These are phyloP conservation scores for Ceuthmochares aereus DNA, from an alignment of 2,113 vertebrate genomes.

Conservation along the genomic window DNA sequence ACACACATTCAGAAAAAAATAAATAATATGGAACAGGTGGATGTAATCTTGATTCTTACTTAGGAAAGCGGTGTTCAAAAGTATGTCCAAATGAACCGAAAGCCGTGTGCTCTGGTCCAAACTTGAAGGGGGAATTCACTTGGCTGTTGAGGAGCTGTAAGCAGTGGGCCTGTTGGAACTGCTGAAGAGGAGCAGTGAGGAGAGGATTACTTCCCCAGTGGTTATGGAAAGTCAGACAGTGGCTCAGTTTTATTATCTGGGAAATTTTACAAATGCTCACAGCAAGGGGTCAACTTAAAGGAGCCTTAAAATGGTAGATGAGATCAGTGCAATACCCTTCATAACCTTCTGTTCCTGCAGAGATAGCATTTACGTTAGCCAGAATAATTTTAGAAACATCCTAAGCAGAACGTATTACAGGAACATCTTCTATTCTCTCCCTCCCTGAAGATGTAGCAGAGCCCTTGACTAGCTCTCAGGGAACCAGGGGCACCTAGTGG, in stretches of 20 bases:
- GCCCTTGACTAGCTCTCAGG: neutral
- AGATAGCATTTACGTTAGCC: neutral
- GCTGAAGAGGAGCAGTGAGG: neutral
- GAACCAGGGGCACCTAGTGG: accelerated
- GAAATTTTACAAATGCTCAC: neutral
- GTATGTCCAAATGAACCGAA: neutral
- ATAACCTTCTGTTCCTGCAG: neutral
- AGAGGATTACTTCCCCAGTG: neutral
- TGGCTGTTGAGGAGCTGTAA: neutral
- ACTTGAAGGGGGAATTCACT: neutral
- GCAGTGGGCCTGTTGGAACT: neutral
- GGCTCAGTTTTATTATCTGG: neutral
- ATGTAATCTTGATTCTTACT: slow-evolving; percentile 26
- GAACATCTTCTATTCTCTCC: neutral
- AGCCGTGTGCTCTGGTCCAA: neutral
- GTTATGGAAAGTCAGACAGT: neutral
- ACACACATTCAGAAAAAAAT: slow-evolving; percentile 6
- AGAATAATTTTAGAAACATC: neutral
- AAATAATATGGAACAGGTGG: slow-evolving; percentile 52
- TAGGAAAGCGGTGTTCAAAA: neutral
- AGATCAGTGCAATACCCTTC: neutral
- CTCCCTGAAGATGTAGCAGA: neutral
- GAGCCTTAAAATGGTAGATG: neutral
- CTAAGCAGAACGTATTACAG: neutral
- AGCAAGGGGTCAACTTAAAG: neutral